phyloP scores from a whole-genome alignment of 2,888 invertebrate species.

The Eulithis prunata region DNA sequence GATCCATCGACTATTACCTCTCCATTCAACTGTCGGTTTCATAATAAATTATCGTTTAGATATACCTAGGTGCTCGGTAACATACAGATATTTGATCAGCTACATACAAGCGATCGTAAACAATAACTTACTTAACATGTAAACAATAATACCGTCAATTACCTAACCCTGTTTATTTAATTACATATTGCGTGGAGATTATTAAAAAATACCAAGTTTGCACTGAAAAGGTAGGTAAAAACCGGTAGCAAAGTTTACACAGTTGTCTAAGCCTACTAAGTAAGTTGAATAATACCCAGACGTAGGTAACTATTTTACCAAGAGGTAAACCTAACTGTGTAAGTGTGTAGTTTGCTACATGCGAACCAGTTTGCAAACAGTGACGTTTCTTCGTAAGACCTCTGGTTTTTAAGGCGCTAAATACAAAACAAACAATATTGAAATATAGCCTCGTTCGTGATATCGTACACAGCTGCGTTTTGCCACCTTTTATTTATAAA shows the following conservation, averaged over 20 bases:
- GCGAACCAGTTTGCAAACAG: slow-evolving; percentile 45
- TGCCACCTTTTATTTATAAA: slow-evolving; percentile 54
- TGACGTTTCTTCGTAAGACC: slow-evolving; percentile 22
- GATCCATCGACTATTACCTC: not conserved
- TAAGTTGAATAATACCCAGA: not conserved
- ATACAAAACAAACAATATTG: slow-evolving; percentile 43
- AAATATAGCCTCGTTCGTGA: slow-evolving; percentile 23
- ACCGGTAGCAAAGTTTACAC: slow-evolving; percentile 10
- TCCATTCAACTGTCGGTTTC: not conserved
- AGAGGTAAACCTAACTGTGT: not conserved
- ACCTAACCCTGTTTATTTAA: not conserved
- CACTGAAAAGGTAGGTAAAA: slow-evolving; percentile 1
- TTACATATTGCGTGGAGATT: slow-evolving; percentile 1
- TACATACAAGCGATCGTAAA: not conserved
- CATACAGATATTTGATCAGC: not conserved
- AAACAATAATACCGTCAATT: not conserved
- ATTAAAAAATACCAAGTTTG: slow-evolving; percentile 3
- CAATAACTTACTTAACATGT: not conserved
- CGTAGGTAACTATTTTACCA: not conserved
- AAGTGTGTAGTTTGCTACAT: slow-evolving; percentile 33
- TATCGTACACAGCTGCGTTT: slow-evolving; percentile 32
- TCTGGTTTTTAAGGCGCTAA: slow-evolving; percentile 46
- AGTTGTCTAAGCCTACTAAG: slow-evolving; percentile 13
- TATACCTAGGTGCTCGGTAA: not conserved
- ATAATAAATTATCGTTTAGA: not conserved